Base-by-base conservation (phyloP, 1,140 invertebrate species). In the Leptinotarsa defecta region DNA sequence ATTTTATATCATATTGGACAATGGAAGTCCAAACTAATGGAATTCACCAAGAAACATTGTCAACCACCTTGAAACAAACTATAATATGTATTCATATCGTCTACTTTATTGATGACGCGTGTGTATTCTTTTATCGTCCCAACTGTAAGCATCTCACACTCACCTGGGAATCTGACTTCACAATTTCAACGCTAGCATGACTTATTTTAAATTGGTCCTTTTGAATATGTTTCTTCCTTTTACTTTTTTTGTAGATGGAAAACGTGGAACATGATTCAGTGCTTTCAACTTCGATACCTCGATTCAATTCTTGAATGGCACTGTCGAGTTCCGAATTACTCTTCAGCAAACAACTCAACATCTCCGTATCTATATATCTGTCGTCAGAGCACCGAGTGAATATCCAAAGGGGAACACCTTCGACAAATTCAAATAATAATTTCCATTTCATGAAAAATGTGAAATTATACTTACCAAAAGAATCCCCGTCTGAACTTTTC, bases 191-290 rank as follows among this genome's bases (percentile, higher is more conserved):
- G 34, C 34, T 43, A 43, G 34, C 34, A 11, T 43, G 34, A 11
- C 34, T 5, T 48, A 68, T 68, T 68, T 48, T 68, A 0, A 68
- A 68, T 19, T 17, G 24, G 43, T 68, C 17, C 19, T 24, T 43
- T 5, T 43, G 24, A 43, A 48, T 48, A 43, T 68, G 13, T 20
- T 19, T 68, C 24, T 43, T 43, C 43, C 67, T 27, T 68, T 68
- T 68, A 6, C 24, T 48, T 43, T 48, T 68, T n/a, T 68, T 68
- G n/a, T 43, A 34, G 3, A 68, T 34, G 27, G 43, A 68, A 68
- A 43, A 68, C 43, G 43, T 68, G 4, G 43, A 19, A n/a, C 1
- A 19, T 13, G 43, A 43, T 48, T 68, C 67, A 4, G 13, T 67
- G 19, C 22, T 22, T 15, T 17, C 17, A 48, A 48, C 67, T 57